A percentile compares a stretch with the other conserved stretches of the same genome.
These are phyloP conservation scores for Machaerirhynchus nigripectus DNA, from an alignment of 2,113 vertebrate species.

Conservation along the genomic window DNA sequence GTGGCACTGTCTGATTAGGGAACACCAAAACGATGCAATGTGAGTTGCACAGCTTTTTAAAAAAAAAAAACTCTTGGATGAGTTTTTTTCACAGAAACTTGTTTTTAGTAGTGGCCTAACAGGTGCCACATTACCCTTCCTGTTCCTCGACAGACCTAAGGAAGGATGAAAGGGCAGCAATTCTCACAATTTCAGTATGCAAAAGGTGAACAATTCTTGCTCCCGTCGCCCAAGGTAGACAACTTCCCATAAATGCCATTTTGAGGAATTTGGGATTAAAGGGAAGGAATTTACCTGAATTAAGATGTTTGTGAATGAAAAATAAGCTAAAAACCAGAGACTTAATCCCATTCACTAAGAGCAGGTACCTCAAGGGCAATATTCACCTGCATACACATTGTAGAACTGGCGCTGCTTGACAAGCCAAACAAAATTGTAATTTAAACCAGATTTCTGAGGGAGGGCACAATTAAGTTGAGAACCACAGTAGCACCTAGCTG, in stretches of 20 bases:
- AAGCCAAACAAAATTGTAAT: neutral
- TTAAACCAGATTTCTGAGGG: neutral
- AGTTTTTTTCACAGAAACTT: neutral
- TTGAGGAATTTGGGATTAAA: neutral
- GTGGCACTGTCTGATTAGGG: neutral
- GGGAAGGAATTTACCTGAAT: neutral
- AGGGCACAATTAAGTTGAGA: neutral
- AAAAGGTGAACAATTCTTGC: neutral
- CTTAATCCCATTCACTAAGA: neutral
- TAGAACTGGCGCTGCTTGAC: neutral
- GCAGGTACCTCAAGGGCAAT: neutral
- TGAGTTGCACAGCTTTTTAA: neutral
- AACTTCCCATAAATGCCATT: neutral
- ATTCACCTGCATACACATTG: neutral
- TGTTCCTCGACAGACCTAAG: neutral
- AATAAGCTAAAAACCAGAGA: neutral
- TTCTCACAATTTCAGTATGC: neutral
- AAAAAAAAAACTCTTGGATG: neutral
- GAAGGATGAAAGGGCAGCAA: neutral
- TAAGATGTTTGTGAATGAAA: neutral
- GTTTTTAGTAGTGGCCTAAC: neutral
- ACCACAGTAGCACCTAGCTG: neutral
- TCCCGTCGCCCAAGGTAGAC: neutral
- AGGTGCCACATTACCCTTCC: neutral
- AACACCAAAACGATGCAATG: neutral